These are phyloP conservation scores for Lordiphosa clarofinis DNA, from an alignment of 1,140 invertebrate genomes.

Conservation along the genomic window DNA sequence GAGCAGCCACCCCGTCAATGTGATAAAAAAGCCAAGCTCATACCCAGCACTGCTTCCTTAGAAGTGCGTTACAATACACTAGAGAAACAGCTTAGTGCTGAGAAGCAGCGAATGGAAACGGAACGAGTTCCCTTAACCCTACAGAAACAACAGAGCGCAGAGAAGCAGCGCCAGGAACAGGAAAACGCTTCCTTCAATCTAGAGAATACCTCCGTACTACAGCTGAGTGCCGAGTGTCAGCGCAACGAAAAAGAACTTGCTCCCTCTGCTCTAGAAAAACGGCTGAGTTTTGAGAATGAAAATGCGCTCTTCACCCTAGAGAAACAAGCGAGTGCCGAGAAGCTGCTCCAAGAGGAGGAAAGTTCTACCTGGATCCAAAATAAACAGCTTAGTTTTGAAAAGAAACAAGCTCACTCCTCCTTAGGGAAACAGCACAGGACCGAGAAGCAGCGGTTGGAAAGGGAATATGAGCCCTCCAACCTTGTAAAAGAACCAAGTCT, in stretches of 20 bases:
- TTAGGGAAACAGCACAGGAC: conserved; percentile 57
- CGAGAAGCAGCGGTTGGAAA: conserved; percentile 20
- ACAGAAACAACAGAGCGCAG: too few relatives aligned
- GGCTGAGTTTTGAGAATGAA: too few relatives aligned
- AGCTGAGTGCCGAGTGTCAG: conserved; percentile 28
- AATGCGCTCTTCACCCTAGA: conserved; percentile 22
- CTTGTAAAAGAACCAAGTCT: too few relatives aligned
- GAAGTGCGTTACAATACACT: conserved; percentile 62
- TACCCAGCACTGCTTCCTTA: conserved; percentile 61
- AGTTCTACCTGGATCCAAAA: conserved; percentile 40
- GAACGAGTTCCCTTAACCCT: too few relatives aligned
- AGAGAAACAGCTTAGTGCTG: conserved; percentile 56
- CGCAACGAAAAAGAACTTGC: neutral
- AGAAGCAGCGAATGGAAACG: conserved; percentile 14
- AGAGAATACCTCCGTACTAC: conserved; percentile 11
- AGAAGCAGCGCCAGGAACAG: too few relatives aligned
- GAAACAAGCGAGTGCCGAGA: conserved; percentile 60
- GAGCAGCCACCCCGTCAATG: conserved; percentile 23
- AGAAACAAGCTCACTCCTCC: too few relatives aligned
- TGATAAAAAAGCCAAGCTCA: conserved; percentile 39
- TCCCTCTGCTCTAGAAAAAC: conserved; percentile 1
- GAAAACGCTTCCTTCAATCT: conserved; percentile 6
- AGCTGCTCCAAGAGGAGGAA: conserved; percentile 27
- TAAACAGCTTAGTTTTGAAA: conserved; percentile 33
- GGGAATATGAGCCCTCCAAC: too few relatives aligned